These are phyloP conservation scores for Calycopis cecrops DNA, from an alignment of 1,140 invertebrate genomes.

Conservation along the genomic window DNA sequence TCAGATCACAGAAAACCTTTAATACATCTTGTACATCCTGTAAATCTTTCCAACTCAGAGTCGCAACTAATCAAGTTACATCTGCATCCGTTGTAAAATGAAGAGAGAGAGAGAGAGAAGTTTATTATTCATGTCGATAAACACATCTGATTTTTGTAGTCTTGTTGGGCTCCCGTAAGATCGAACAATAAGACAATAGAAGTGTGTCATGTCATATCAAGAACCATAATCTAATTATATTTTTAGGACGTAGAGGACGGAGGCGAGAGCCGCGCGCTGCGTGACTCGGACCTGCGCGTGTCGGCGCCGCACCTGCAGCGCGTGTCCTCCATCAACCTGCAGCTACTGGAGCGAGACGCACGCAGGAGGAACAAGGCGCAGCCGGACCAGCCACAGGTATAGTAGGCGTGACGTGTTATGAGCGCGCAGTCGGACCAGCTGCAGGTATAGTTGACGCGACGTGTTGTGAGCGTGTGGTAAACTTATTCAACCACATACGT, in stretches of 20 bases:
- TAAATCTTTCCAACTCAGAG: neutral
- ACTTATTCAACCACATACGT: too few relatives aligned
- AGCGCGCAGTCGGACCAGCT: too few relatives aligned
- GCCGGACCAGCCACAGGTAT: constrained; percentile 71
- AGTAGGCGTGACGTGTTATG: neutral
- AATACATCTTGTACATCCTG: neutral
- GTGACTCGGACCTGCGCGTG: constrained; percentile 87
- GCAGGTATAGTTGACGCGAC: too few relatives aligned
- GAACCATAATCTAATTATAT: too few relatives aligned
- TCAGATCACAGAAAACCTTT: neutral
- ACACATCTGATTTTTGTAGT: too few relatives aligned
- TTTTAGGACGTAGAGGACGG: constrained; percentile 77
- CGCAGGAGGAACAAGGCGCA: constrained; percentile 81
- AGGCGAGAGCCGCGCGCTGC: constrained; percentile 83
- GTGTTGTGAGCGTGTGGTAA: too few relatives aligned
- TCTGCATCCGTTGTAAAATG: too few relatives aligned
- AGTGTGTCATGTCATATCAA: too few relatives aligned
- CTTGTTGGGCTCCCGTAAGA: too few relatives aligned
- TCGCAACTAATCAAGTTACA: neutral
- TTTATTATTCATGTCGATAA: too few relatives aligned
- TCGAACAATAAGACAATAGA: neutral
- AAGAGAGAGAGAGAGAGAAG: too few relatives aligned
- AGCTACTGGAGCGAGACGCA: constrained; percentile 82
- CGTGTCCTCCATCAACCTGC: constrained; percentile 88
- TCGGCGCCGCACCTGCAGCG: constrained; percentile 88